These are phyloP conservation scores for Eurystomus gularis DNA, from an alignment of 2,113 vertebrate genomes.

Conservation along the genomic window DNA sequence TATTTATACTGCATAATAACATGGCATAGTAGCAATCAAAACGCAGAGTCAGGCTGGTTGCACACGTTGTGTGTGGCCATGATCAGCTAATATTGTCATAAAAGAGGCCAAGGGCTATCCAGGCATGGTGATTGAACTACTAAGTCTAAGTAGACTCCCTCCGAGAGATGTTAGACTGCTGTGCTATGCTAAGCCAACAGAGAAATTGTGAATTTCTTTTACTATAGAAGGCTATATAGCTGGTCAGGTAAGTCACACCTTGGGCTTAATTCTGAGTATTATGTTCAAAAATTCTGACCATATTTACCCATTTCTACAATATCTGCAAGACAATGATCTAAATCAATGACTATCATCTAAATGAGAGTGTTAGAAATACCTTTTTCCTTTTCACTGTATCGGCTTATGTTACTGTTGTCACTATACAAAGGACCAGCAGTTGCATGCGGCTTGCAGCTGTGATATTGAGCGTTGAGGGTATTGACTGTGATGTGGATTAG, in stretches of 20 bases:
- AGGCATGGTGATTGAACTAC: background rate
- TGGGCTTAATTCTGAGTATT: background rate
- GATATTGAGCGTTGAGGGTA: slow-evolving; percentile 96
- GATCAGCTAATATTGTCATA: background rate
- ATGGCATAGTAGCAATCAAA: background rate
- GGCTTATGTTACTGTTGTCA: slow-evolving; percentile 97
- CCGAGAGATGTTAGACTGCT: background rate
- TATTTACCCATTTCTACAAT: background rate
- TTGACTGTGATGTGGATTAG: slow-evolving; percentile 98
- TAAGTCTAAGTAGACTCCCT: background rate
- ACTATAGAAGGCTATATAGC: background rate
- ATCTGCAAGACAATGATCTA: background rate
- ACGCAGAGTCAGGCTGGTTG: background rate
- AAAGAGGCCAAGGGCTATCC: background rate
- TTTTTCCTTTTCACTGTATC: slow-evolving; percentile 99
- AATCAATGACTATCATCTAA: background rate
- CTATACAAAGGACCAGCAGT: slow-evolving; percentile 95
- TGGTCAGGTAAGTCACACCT: background rate
- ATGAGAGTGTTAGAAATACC: slow-evolving; percentile 71
- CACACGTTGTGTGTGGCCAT: background rate
- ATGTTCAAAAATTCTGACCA: background rate
- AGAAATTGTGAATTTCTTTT: background rate
- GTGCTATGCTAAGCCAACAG: background rate
- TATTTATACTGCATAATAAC: background rate
- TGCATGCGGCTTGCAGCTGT: slow-evolving; percentile 97